phyloP scores from a whole-genome alignment of 2,113 vertebrate species.

The Thamnophis sirtalis region DNA sequence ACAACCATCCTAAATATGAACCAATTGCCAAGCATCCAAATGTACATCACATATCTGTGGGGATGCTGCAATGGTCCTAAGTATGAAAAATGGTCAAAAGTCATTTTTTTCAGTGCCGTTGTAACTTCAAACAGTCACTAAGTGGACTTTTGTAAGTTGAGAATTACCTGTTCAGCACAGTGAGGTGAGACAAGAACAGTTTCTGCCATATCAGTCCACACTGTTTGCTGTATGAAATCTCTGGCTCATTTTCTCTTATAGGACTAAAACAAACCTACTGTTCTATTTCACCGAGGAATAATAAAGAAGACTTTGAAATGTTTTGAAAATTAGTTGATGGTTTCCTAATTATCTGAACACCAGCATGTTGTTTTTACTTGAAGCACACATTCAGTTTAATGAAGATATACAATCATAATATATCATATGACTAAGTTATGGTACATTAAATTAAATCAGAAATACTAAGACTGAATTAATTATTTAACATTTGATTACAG shows the following conservation, averaged over 20 bases:
- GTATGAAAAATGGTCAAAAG: neutral
- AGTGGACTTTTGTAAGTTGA: neutral
- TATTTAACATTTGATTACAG: neutral
- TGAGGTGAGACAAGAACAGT: neutral
- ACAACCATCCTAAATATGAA: neutral
- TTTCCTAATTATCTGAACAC: conserved; percentile 10
- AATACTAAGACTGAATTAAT: conserved; percentile 19
- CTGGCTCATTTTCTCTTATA: neutral
- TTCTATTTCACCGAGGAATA: neutral
- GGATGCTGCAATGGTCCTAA: neutral
- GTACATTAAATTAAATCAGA: neutral
- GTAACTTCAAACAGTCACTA: neutral
- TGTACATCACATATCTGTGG: neutral
- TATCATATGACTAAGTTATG: conserved; percentile 5
- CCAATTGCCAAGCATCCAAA: neutral
- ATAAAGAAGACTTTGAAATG: neutral
- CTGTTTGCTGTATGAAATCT: neutral
- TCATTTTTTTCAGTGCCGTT: neutral
- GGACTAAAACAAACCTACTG: neutral
- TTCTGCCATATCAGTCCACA: neutral
- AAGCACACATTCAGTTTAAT: neutral
- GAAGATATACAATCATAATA: neutral
- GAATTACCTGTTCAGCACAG: neutral
- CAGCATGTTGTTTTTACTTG: conserved; percentile 5
- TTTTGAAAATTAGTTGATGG: neutral